Conservation (phyloP, 2,888 invertebrate species). For the Microctonus brassicae region DNA sequence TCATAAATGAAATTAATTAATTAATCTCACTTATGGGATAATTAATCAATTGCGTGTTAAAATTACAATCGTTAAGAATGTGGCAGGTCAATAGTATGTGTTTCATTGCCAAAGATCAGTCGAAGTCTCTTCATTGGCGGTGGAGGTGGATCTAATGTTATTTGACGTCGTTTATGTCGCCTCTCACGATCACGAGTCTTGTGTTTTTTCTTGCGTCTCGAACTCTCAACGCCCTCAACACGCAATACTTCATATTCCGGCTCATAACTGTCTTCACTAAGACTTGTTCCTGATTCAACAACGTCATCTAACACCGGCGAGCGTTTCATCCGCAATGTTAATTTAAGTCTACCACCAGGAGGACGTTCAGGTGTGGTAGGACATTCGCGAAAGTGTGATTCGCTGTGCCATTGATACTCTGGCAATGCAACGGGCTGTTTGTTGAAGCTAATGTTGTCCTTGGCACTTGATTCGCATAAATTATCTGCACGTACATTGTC, state of each 20-base stretch:
- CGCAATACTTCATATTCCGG: constrained; percentile 89
- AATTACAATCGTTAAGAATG: constrained; percentile 72
- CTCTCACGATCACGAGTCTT: constrained; percentile 75
- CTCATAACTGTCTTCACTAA: constrained; percentile 77
- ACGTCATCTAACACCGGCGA: constrained; percentile 89
- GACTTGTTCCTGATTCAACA: constrained; percentile 82
- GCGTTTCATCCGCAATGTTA: constrained; percentile 88
- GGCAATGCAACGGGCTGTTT: constrained; percentile 35
- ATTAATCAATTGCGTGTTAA: constrained; percentile 25
- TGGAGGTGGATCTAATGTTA: constrained; percentile 72
- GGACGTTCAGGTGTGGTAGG: constrained; percentile 74
- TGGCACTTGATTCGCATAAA: constrained; percentile 37
- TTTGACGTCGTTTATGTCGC: constrained; percentile 72
- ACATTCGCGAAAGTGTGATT: constrained; percentile 50
- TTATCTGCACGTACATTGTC: constrained; percentile 25
- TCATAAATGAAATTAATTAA: background rate
- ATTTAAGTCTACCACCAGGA: constrained; percentile 76
- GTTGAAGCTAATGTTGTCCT: background rate
- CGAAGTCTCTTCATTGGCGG: constrained; percentile 88
- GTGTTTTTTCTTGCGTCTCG: constrained; percentile 72
- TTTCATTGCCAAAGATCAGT: constrained; percentile 90
- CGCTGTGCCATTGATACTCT: constrained; percentile 52
- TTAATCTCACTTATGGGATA: background rate
- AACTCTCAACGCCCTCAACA: constrained; percentile 79
- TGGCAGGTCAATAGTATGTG: constrained; percentile 90